Conservation (phyloP, 2,113 vertebrate species). For the Gavia stellata region DNA sequence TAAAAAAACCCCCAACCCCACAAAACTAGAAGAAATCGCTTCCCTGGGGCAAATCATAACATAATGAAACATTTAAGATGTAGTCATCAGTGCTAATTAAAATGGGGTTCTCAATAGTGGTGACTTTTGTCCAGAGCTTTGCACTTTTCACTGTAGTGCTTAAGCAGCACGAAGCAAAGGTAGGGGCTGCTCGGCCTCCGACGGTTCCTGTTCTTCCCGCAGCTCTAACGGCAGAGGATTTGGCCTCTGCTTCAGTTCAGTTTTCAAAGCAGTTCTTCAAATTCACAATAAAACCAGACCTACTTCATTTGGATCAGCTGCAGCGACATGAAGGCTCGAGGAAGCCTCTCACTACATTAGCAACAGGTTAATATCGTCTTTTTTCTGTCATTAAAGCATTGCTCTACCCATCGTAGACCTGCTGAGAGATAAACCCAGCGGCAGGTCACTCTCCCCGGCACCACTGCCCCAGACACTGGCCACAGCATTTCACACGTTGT, state of each 20-base stretch:
- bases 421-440: neutral
- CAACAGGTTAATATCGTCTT: neutral
- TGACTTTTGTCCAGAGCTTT: neutral
- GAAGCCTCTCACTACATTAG: neutral
- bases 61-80: neutral
- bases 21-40: neutral
- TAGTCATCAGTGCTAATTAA: neutral
- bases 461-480: neutral
- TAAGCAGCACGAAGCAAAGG: neutral
- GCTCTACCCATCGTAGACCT: neutral
- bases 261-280: neutral
- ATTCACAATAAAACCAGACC: neutral
- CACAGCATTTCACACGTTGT: neutral
- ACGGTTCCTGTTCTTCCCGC: neutral
- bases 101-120: neutral
- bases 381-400: neutral
- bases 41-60: neutral
- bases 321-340: rapidly evolving
- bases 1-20: neutral
- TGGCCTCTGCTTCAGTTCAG: neutral
- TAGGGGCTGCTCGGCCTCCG: neutral
- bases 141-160: rapidly evolving
- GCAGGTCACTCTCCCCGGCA: neutral
- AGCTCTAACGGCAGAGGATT: rapidly evolving
- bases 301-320: neutral